These are phyloP conservation scores for Muricea muricata DNA, from an alignment of 92 coral and sea anemone species.

Conservation along the genomic window DNA sequence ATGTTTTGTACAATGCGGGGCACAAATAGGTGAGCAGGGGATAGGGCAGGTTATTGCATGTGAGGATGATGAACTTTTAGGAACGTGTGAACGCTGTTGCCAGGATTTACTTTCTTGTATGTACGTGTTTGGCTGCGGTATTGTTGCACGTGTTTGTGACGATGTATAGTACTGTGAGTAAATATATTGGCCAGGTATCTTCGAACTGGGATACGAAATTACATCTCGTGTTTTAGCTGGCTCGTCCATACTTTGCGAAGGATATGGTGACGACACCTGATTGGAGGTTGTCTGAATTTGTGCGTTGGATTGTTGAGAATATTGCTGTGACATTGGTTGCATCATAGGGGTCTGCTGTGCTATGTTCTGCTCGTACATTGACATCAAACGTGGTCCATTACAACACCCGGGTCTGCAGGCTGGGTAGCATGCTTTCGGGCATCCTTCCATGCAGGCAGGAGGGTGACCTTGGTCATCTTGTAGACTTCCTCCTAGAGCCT, in stretches of 20 bases:
- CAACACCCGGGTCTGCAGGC: conserved; percentile 82
- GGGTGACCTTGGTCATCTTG: conserved; percentile 36
- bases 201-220: not conserved
- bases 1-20: conserved; percentile 82
- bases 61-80: not conserved
- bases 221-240: not conserved
- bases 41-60: conserved; percentile 70
- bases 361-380: conserved; percentile 4
- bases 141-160: conserved; percentile 10
- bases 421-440: conserved; percentile 94
- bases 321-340: not conserved
- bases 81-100: not conserved
- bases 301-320: not conserved
- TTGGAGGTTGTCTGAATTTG: not conserved
- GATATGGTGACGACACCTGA: not conserved
- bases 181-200: not conserved
- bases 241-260: not conserved
- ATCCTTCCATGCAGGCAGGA: conserved; percentile 85
- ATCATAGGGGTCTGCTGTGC: conserved; percentile 3
- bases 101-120: too few species aligned
- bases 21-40: conserved; percentile 90
- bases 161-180: not conserved
- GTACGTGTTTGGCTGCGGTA: not conserved
- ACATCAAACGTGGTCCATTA: conserved; percentile 71
- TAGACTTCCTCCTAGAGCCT: not conserved